A percentile compares a stretch with the other conserved stretches of the same genome.
Conservation (phyloP, 2,797 vertebrate genomes). For the Clamator glandarius region DNA sequence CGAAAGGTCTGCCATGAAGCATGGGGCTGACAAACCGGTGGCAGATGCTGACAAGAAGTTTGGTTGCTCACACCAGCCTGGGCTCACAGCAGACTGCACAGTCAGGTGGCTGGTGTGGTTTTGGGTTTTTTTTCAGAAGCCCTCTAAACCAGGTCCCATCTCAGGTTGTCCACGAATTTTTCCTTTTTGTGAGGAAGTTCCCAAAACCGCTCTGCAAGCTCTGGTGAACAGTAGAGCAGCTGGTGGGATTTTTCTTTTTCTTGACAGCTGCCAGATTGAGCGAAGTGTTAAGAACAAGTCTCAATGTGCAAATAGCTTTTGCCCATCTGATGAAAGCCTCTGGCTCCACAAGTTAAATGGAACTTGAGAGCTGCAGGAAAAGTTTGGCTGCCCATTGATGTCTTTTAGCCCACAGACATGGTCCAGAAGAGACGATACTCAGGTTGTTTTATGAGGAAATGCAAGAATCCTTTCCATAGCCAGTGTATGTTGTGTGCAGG, state of each 20-base stretch:
- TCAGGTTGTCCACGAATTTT: not conserved
- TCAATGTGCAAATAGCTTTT: not conserved
- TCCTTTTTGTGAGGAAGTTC: not conserved
- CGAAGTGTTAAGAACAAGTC: not conserved
- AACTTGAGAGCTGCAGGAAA: not conserved
- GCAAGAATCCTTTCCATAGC: not conserved
- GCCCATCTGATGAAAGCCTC: not conserved
- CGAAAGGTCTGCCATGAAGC: not conserved
- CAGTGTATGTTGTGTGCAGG: not conserved
- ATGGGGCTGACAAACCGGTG: not conserved
- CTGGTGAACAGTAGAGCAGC: not conserved
- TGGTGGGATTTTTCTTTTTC: not conserved
- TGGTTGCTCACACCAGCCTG: not conserved
- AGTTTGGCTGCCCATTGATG: not conserved
- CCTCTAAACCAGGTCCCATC: not conserved
- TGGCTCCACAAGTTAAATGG: not conserved
- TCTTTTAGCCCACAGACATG: not conserved
- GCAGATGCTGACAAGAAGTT: not conserved
- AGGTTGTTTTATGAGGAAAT: not conserved
- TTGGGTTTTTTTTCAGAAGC: not conserved
- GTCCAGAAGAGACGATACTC: not conserved
- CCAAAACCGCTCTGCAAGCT: not conserved
- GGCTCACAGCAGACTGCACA: accelerated
- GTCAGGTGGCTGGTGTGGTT: not conserved
- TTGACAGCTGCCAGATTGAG: not conserved